These are phyloP conservation scores for Eulemur albifrons DNA, from an alignment of 2,797 vertebrate species.

Conservation along the genomic window DNA sequence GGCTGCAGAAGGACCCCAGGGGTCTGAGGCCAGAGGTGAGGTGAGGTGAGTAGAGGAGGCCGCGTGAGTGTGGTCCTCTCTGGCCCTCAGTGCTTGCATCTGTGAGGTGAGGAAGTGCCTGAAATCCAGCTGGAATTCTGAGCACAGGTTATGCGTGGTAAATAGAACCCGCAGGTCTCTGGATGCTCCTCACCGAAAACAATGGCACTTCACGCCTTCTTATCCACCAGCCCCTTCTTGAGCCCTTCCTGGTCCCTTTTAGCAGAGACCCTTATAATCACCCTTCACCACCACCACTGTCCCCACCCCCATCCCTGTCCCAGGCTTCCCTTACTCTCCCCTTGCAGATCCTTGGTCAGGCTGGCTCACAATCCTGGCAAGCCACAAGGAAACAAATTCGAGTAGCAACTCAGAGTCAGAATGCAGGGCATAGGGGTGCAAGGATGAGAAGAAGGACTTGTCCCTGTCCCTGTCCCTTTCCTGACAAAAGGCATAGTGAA, in stretches of 20 bases:
- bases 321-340: neutral
- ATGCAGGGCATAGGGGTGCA: neutral
- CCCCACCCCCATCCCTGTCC: neutral
- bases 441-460: neutral
- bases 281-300: neutral
- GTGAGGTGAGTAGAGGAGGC: neutral
- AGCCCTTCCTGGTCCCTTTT: neutral
- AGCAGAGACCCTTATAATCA: neutral
- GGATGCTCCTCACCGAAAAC: neutral
- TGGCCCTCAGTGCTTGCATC: neutral
- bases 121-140: neutral
- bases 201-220: neutral
- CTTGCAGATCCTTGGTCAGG: neutral
- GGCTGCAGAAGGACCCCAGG: neutral
- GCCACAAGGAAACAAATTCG: neutral
- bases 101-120: neutral
- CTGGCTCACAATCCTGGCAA: neutral
- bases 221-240: neutral
- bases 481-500: neutral
- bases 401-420: neutral
- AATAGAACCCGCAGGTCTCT: neutral
- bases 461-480: neutral
- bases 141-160: neutral
- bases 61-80: neutral
- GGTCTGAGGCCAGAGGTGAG: accelerated